phyloP scores from a whole-genome alignment of 2,888 invertebrate genomes.

The Lymantria monacha region DNA sequence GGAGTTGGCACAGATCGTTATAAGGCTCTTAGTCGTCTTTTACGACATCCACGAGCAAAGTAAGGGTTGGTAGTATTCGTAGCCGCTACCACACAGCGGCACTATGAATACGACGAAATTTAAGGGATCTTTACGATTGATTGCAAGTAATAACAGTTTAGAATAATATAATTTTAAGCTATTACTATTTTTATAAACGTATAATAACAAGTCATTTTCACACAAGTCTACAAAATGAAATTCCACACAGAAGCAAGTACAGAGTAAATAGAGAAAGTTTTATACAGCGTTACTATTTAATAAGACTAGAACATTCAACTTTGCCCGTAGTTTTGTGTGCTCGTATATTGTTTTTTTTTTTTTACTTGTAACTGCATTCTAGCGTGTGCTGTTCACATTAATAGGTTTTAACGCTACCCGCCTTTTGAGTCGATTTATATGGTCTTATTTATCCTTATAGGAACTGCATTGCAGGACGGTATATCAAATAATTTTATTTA shows the following conservation, averaged over 20 bases:
- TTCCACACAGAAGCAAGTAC: conserved; percentile 1
- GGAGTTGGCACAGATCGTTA: too few relatives aligned
- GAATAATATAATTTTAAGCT: too few relatives aligned
- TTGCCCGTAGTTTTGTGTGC: conserved; percentile 10
- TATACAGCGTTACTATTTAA: conserved; percentile 26
- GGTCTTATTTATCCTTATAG: conserved; percentile 18
- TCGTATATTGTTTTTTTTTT: conserved; percentile 27
- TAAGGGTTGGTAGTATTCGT: too few relatives aligned
- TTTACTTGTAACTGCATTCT: conserved; percentile 55
- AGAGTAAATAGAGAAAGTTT: conserved; percentile 16
- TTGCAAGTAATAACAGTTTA: too few relatives aligned
- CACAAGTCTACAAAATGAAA: neutral
- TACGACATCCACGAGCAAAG: too few relatives aligned
- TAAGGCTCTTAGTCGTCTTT: too few relatives aligned
- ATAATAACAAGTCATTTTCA: neutral
- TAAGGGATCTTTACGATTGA: too few relatives aligned
- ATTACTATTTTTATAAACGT: too few relatives aligned
- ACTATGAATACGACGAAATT: too few relatives aligned
- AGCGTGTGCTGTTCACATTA: conserved; percentile 65
- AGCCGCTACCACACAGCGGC: too few relatives aligned
- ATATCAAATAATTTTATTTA: conserved; percentile 23
- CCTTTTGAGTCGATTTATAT: conserved; percentile 45
- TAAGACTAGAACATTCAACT: conserved; percentile 16
- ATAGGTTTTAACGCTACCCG: conserved; percentile 61
- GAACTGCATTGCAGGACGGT: conserved; percentile 56